Conservation (phyloP, 2,888 invertebrate species). For the Leistus spinibarbis region DNA sequence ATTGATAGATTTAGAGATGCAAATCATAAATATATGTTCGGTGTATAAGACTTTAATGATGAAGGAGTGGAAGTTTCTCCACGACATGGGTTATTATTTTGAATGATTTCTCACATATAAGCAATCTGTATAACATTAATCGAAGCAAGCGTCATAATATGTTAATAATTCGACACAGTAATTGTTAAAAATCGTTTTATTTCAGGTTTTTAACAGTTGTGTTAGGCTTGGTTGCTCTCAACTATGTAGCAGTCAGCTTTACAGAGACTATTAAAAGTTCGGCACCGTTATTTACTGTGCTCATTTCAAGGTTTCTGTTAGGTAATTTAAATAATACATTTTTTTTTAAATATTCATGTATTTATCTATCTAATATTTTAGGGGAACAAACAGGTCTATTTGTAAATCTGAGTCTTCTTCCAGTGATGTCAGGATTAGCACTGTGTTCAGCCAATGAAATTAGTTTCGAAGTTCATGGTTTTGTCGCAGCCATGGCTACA, state of each 20-base stretch:
- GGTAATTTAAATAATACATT: constrained; percentile 53
- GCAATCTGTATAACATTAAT: too few relatives aligned
- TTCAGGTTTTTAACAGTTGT: constrained; percentile 74
- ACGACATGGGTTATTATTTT: too few relatives aligned
- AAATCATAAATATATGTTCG: too few relatives aligned
- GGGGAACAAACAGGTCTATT: constrained; percentile 70
- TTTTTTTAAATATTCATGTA: constrained; percentile 6
- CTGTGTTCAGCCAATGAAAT: constrained; percentile 79
- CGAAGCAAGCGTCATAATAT: too few relatives aligned
- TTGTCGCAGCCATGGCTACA: constrained; percentile 76
- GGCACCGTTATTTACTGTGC: constrained; percentile 78
- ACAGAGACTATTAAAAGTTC: constrained; percentile 83
- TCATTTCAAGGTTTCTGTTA: constrained; percentile 70
- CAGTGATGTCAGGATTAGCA: constrained; percentile 78
- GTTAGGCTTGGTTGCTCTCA: constrained; percentile 73
- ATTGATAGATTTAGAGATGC: too few relatives aligned
- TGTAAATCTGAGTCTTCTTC: constrained; percentile 74
- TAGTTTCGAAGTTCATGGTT: constrained; percentile 74
- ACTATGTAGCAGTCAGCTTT: constrained; percentile 80
- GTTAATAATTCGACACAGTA: too few relatives aligned
- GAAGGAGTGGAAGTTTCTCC: too few relatives aligned
- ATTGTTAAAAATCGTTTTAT: constrained; percentile 40
- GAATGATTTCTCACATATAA: too few relatives aligned
- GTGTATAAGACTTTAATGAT: too few relatives aligned
- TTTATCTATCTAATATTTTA: constrained; percentile 47